phyloP scores from a whole-genome alignment of 2,888 invertebrate species.

The Tanytarsus gracilentus region DNA sequence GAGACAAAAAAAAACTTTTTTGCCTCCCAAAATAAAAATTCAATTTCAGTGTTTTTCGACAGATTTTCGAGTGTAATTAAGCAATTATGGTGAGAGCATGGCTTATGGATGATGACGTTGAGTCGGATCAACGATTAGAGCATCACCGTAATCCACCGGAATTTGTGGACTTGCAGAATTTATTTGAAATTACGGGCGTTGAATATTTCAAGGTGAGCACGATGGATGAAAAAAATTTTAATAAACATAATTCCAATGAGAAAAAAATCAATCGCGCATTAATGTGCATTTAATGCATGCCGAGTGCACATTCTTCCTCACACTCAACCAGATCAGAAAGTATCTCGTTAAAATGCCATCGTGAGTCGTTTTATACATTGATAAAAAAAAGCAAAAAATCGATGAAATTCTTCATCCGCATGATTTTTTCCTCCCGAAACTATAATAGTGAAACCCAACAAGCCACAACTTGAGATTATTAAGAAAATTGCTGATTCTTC shows the following conservation, averaged over 20 bases:
- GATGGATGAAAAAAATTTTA: too few relatives aligned
- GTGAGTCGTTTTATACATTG: too few relatives aligned
- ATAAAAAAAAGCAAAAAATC: too few relatives aligned
- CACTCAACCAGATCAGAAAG: too few relatives aligned
- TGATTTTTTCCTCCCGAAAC: too few relatives aligned
- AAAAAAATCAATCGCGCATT: not conserved
- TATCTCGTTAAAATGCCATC: not conserved
- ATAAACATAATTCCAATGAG: too few relatives aligned
- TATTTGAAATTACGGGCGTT: constrained; percentile 69
- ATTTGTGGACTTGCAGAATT: constrained; percentile 56
- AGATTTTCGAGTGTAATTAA: not conserved
- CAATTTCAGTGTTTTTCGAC: constrained; percentile 4
- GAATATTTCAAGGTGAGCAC: constrained; percentile 77
- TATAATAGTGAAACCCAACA: too few relatives aligned
- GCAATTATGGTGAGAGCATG: constrained; percentile 72
- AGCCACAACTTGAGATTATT: too few relatives aligned
- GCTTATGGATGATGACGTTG: constrained; percentile 63
- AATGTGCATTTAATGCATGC: not conserved
- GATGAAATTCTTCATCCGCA: too few relatives aligned
- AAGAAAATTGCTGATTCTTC: too few relatives aligned
- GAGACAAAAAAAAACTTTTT: constrained; percentile 2
- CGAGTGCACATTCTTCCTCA: too few relatives aligned
- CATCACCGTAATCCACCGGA: constrained; percentile 72
- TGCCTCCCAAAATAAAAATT: not conserved
- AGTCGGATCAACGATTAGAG: constrained; percentile 68